Base-by-base conservation (phyloP, 2,113 vertebrate genomes). In the Lepus europaeus region DNA sequence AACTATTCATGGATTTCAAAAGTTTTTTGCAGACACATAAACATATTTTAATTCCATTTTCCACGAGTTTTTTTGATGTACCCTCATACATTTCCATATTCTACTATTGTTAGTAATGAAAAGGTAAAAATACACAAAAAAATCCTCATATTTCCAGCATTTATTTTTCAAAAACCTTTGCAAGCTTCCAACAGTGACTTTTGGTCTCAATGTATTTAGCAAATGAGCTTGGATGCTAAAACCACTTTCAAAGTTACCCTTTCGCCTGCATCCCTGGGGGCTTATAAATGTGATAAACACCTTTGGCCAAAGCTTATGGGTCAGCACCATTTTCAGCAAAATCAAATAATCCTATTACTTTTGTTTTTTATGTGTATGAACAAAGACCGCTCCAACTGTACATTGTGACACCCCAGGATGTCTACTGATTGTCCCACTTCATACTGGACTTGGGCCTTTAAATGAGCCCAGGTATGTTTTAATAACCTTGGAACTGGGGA, bases 401-500 rank as follows among this genome's bases (percentile, higher is more conserved):
- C 83, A 1, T 16, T 0, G 33, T 29, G 6, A 19, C 79, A 70
- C 5, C 12, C 33, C 31, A 17, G 23, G 49, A 16, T 79, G 20
- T 92, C 25, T 63, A 95, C n/a, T 56, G 86, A 22, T 70, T 14
- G 78, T 70, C 81, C 77, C 72, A 89, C 86, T 77, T 92, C 85
- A 6, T 63, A 66, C 66, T 23, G 0, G 39, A 64, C 80, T 70
- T 59, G 33, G 0, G 11, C n/a, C 97, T 97, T 96, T 97, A 96
- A 98, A 96, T 0, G 10, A 97, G 92, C 36, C 87, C 95, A 98
- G 97, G 96, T 98, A 98, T 98, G 97, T 98, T 98, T 98, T 98
- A 97, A 97, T 98, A 98, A 98, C 96, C 97, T 98, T 98, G 82
- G 4, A 45, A 89, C 73, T 90, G 93, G 90, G 97, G 97, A 96